Percentiles rank a stretch among this genome's conserved stretches.
Evolutionary conservation across 2,888 invertebrate genomes (phyloP).

Genomic region (Leucophenga maculata): DNA sequence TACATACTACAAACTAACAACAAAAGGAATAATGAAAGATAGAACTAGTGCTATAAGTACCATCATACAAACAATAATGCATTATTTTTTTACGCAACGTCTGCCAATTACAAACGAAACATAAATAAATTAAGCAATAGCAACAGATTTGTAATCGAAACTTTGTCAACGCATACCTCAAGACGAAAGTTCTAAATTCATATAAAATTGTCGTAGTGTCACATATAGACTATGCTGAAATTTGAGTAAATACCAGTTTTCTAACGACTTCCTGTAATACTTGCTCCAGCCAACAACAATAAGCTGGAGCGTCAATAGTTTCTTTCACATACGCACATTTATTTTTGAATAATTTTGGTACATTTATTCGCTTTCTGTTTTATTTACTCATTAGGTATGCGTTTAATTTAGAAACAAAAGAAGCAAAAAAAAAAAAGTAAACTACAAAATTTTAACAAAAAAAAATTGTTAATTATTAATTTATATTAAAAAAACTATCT

Average conservation of each 20-base stretch:
- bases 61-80: constrained; percentile 18
- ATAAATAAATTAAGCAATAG: constrained; percentile 2
- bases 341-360: no score
- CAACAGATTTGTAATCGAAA: background rate
- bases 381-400: background rate
- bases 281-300: no score
- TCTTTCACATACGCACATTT: no score
- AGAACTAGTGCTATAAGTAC: constrained; percentile 1
- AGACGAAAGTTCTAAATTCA: background rate
- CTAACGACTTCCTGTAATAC: no score
- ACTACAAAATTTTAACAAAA: background rate
- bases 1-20: no score
- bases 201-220: no score
- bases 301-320: no score
- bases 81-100: constrained; percentile 18
- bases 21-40: background rate
- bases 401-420: background rate
- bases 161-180: constrained; percentile 7
- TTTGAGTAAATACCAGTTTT: no score
- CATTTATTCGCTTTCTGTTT: background rate
- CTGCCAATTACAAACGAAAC: constrained; percentile 25
- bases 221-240: no score
- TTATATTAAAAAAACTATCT: background rate
- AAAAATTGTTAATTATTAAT: background rate
- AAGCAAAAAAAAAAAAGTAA: background rate